phyloP scores from a whole-genome alignment of 1,140 invertebrate species.

The Drosophila nikananu region DNA sequence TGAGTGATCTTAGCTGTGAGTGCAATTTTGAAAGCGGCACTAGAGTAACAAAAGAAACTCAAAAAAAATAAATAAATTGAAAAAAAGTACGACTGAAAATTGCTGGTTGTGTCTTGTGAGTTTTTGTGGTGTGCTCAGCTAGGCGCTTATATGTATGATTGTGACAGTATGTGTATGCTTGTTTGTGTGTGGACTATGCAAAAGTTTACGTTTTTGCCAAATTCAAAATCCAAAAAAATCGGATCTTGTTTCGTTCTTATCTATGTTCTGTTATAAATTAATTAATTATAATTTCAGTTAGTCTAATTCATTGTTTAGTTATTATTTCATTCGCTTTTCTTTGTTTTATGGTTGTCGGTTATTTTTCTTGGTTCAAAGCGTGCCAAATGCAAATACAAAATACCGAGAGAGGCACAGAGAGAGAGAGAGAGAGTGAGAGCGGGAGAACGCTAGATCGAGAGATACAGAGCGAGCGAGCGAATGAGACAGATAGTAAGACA shows the following conservation, averaged over 20 bases:
- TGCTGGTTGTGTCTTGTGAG: slow-evolving; percentile 35
- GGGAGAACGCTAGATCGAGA: slow-evolving; percentile 19
- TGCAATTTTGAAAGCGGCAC: slow-evolving; percentile 54
- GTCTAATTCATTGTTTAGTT: slow-evolving; percentile 50
- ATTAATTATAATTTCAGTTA: slow-evolving; percentile 22
- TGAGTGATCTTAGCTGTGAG: slow-evolving; percentile 34
- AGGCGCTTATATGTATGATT: slow-evolving; percentile 30
- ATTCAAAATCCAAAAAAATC: slow-evolving; percentile 34
- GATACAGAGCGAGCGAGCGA: slow-evolving; percentile 31
- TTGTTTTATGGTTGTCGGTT: slow-evolving; percentile 41
- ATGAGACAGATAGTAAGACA: slow-evolving; percentile 35
- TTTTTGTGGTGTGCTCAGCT: slow-evolving; percentile 39
- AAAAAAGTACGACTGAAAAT: slow-evolving; percentile 26
- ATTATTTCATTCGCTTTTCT: slow-evolving; percentile 39
- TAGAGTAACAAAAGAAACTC: slow-evolving; percentile 21
- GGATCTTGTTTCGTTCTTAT: slow-evolving; percentile 44
- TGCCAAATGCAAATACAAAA: slow-evolving; percentile 65
- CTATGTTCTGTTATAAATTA: slow-evolving; percentile 23
- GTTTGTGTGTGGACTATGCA: slow-evolving; percentile 71
- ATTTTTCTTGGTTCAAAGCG: slow-evolving; percentile 53
- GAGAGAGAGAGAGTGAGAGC: slow-evolving; percentile 23
- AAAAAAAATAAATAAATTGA: not conserved
- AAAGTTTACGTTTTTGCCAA: slow-evolving; percentile 65
- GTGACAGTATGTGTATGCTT: slow-evolving; percentile 28
- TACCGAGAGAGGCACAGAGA: slow-evolving; percentile 56